A percentile compares a stretch with the other conserved stretches of the same genome.
phyloP scores from a whole-genome alignment of 2,113 vertebrate species.

The Synodontis membranacea region DNA sequence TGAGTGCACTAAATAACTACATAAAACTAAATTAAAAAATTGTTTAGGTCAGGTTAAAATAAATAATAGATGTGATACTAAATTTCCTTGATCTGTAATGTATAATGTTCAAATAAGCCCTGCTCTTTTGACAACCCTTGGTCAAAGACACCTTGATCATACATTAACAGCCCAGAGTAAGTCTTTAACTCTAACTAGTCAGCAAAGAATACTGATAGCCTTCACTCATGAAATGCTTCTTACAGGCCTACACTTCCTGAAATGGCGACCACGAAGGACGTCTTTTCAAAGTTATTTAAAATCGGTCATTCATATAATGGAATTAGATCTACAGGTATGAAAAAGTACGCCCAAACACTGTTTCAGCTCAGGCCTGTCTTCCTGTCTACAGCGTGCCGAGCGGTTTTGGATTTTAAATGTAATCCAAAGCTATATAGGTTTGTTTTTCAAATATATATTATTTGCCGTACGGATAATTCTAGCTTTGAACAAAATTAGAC shows the following conservation, averaged over 20 bases:
- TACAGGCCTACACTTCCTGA: neutral
- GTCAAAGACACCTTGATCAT: slow-evolving; percentile 23
- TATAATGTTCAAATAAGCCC: neutral
- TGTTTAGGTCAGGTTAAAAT: neutral
- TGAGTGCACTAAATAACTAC: neutral
- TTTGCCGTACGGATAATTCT: neutral
- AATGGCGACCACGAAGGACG: neutral
- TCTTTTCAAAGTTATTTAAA: neutral
- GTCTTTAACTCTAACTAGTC: slow-evolving; percentile 23
- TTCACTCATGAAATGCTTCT: neutral
- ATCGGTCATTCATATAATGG: neutral
- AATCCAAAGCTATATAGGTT: neutral
- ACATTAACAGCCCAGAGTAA: slow-evolving; percentile 34
- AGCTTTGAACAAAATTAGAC: neutral
- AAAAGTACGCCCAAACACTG: neutral
- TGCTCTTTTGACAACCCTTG: slow-evolving; percentile 25
- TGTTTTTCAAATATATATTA: neutral
- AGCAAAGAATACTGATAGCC: neutral
- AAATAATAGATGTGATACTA: neutral
- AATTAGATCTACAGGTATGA: neutral
- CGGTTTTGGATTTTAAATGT: neutral
- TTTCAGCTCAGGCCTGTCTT: neutral
- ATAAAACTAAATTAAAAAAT: too few species aligned
- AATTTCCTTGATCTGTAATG: neutral
- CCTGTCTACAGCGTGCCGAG: too few species aligned